Evolutionary conservation across 2,113 vertebrate genomes (phyloP).

Genomic region (Melanerpes formicivorus): DNA sequence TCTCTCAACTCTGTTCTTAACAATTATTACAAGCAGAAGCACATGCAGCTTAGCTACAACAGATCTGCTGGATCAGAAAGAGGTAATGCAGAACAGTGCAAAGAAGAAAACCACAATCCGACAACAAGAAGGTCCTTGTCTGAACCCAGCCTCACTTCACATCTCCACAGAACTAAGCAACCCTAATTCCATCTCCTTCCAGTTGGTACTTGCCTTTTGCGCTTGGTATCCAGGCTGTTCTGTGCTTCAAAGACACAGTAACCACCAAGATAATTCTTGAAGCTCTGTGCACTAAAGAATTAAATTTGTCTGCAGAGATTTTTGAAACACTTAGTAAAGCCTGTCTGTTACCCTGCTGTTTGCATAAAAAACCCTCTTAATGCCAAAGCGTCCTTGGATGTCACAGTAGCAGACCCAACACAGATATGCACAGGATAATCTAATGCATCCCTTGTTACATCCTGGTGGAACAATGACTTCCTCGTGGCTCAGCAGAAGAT

Average conservation of each 20-base stretch:
- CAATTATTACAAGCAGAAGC: not conserved
- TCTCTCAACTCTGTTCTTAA: not conserved
- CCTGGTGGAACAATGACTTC: not conserved
- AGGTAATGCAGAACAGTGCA: not conserved
- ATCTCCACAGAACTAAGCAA: not conserved
- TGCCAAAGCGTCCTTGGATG: not conserved
- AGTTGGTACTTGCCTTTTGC: slow-evolving; percentile 42
- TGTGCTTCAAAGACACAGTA: slow-evolving; percentile 2
- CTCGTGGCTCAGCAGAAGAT: not conserved
- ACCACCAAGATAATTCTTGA: not conserved
- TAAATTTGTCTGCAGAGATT: slow-evolving; percentile 31
- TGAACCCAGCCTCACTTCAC: slow-evolving; percentile 32
- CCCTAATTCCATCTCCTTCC: slow-evolving; percentile 11
- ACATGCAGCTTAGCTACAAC: not conserved
- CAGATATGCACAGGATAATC: not conserved
- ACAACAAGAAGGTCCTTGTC: slow-evolving; percentile 29
- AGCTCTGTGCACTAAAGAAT: not conserved
- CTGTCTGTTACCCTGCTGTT: not conserved
- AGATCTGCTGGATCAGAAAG: slow-evolving; percentile 32
- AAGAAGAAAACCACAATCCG: slow-evolving; percentile 33
- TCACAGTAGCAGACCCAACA: not conserved
- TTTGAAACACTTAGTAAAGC: not conserved
- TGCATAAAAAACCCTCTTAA: not conserved
- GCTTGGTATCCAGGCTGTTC: not conserved
- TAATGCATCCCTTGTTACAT: not conserved